Evolutionary conservation across 2,888 invertebrate genomes (phyloP), one percentile per base, ranked within the genome.

Genomic region (Colostygia pectinataria): DNA sequence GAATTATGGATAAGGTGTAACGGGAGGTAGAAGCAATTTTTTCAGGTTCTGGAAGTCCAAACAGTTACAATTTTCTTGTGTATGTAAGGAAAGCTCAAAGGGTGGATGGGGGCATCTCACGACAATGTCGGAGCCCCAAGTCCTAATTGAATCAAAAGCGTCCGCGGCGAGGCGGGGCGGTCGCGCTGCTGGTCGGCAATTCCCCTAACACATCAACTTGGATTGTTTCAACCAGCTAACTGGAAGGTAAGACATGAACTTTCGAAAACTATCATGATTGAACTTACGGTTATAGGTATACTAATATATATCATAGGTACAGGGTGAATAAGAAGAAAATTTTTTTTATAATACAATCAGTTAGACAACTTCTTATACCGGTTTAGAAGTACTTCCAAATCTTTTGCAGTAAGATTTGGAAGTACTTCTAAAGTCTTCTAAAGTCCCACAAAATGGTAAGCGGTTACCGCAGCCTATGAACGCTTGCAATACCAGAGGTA

Each of bases 141-240:
- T 75, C 77, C 73, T 84, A 87, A 86, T 88, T 85, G 83, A 86
- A 85, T 84, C 80, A 77, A 70, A 72, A 73, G 65, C 69, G 70
- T 66, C 73, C 67, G 18, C 44, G 39, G 66, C 53, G 50, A 53
- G 40, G 65, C 66, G 66, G 63, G 29, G 38, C 4, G 23, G 4
- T 24, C 5, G 29, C 20, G 20, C 20, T 58, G 66, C 66, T 67
- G 61, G 56, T 53, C 64, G 65, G 65, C 74, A 76, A 80, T 79
- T 84, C 83, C 84, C 88, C 77, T 77, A 76, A 71, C 80, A 83
- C 77, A 68, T 78, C 72, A 65, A 80, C 79, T 86, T 83, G 80
- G 75, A 84, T 86, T 83, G 82, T 77, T 80, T 80, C 72, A 68
- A 65, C 56, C 46, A 49, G 53, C 34, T 28, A 44, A 24, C 24